These are phyloP conservation scores for Atlantisia rogersi DNA, from an alignment of 2,113 vertebrate genomes.

Conservation along the genomic window DNA sequence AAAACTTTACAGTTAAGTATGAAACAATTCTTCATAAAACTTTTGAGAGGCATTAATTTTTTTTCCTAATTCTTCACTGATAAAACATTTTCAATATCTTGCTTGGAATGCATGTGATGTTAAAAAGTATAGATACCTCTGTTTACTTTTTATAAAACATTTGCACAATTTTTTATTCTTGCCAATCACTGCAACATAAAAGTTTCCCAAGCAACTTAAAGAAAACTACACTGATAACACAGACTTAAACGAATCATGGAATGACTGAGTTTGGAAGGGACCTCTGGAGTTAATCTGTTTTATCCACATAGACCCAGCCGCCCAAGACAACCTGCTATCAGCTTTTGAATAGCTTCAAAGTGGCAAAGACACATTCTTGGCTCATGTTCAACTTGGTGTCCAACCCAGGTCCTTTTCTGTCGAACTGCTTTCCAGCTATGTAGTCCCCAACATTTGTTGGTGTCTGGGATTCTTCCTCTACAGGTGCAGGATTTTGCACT, in stretches of 20 bases:
- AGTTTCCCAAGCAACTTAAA: background rate
- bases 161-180: background rate
- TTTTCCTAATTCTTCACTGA: background rate
- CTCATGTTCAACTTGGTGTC: background rate
- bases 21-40: background rate
- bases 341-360: background rate
- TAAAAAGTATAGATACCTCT: background rate
- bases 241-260: background rate
- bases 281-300: background rate
- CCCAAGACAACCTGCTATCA: background rate
- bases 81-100: background rate
- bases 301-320: no score
- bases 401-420: background rate
- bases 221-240: background rate
- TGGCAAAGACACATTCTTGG: background rate
- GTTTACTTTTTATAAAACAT: background rate
- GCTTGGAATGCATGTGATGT: background rate
- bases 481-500: background rate
- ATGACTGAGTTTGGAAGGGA: background rate
- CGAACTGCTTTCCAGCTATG: background rate
- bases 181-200: background rate
- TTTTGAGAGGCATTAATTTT: background rate
- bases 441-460: no score
- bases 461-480: background rate
- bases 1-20: background rate